A percentile compares a stretch with the other conserved stretches of the same genome.
phyloP scores from a whole-genome alignment of 2,888 invertebrate genomes.

The Ischnura elegans region DNA sequence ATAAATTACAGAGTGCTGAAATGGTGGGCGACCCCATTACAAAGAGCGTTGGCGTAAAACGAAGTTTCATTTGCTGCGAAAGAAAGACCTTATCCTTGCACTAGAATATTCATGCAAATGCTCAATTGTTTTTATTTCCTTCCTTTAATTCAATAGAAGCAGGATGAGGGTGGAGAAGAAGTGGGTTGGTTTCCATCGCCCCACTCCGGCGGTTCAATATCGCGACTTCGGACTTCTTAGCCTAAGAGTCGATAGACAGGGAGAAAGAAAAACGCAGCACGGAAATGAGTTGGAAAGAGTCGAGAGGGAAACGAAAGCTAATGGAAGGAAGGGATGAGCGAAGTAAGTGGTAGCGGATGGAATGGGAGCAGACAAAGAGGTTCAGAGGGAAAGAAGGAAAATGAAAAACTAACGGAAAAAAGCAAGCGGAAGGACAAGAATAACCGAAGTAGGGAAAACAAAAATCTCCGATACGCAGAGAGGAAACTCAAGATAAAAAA shows the following conservation, averaged over 20 bases:
- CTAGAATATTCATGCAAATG: too few species aligned
- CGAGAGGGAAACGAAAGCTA: constrained; percentile 15
- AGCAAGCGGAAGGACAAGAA: neutral
- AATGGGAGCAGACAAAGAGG: neutral
- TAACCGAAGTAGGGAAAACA: neutral
- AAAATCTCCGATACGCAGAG: neutral
- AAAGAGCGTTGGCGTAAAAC: too few species aligned
- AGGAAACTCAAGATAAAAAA: neutral
- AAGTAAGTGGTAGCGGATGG: neutral
- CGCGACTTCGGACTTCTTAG: neutral
- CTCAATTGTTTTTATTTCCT: neutral
- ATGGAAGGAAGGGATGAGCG: neutral
- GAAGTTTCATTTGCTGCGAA: too few species aligned
- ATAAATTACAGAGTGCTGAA: too few species aligned
- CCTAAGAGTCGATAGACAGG: neutral
- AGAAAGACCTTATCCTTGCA: too few species aligned
- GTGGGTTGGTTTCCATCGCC: neutral
- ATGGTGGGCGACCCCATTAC: too few species aligned
- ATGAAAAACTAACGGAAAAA: neutral
- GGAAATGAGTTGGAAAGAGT: constrained; percentile 48
- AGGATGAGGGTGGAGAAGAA: neutral
- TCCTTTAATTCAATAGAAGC: too few species aligned
- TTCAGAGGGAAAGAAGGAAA: neutral
- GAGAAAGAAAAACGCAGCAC: neutral
- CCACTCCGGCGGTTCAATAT: neutral